Base-by-base conservation (phyloP, 2,888 invertebrate genomes). In the Allolobophora icterica region DNA sequence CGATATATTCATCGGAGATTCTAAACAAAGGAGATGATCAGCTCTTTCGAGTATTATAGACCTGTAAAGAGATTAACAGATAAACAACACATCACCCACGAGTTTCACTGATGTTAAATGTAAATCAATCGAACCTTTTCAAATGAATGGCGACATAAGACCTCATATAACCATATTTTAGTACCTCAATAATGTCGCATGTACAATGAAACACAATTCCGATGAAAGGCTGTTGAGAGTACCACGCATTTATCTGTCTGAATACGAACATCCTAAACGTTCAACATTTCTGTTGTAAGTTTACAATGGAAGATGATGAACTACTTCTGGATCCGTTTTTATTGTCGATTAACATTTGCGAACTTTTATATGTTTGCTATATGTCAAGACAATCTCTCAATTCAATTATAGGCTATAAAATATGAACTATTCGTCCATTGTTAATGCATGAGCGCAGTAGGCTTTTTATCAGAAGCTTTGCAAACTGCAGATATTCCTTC, bases 141-240 rank as follows among this genome's bases (percentile, higher is more conserved):
- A 71, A n/a, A 1, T 71, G 71, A 71, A 71, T 71, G 71, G 71
- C 71, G 71, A 71, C 30, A 71, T 71, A 71, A 71, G 8, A n/a
- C 71, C 71, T 71, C 13, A n/a, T n/a, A 0, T 71, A 8, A 11
- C 11, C 71, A 71, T 71, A 71, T 71, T 71, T 71, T 13, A 71
- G n/a, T n/a, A n/a, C n/a, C 71, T 71, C 71, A 71, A 71, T 71
- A n/a, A 71, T n/a, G n/a, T 71, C n/a, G 71, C 71, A 71, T 71
- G 71, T 8, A n/a, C 71, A n/a, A 71, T n/a, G 71, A 71, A 71
- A n/a, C 30, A n/a, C 71, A 71, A 71, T 71, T n/a, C n/a, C 71
- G 71, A 71, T 71, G 30, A 71, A 71, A 3, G n/a, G 30, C 71
- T 8, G 21, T 24, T 2, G 52, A 24, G 24, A 8, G 52, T 24